Evolutionary conservation across 23 tunicate genomes (phyloP), one percentile per base, ranked within the genome.

Genomic region (Halocynthia roretzi): DNA sequence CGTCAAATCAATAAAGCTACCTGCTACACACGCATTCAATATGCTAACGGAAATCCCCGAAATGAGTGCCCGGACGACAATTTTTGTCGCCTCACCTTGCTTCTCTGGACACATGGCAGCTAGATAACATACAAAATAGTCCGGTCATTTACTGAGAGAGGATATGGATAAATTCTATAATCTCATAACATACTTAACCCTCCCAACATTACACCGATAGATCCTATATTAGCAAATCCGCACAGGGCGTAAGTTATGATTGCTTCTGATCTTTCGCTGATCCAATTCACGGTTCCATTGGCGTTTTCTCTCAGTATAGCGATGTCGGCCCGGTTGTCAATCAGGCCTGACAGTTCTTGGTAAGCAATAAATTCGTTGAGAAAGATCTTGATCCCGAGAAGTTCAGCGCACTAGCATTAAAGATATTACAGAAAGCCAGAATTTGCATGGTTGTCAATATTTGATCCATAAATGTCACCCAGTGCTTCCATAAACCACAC

Each of bases 341-440:
- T 80, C 87, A 86, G 53, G 0, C 40, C 75, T 5, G 86, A 75
- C 57, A 92, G 50, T n/a, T 63, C 68, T 57, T 86, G 85, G 54
- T 92, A 92, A 54, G 98, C 98, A 60, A 86, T 86, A 72, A 92
- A 92, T 51, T 92, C 98, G 62, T 92, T 92, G 5, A 92, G 82
- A 68, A 92, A 92, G 15, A 92, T 86, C 54, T 86, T 86, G 31
- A 76, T 83, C 7, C 98, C 98, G 12, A 92, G 54, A 50, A 92
- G 81, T 61, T 92, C 98, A 54, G 98, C 98, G 48, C 93, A 86
- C 98, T 92, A 31, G 44, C 1, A 31, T 31, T 4, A 31, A 31
- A 31, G 44, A 31, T 31, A 31, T 31, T 31, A 31, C 44, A 31
- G 44, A 31, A 31, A 31, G 44, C 4, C 44, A 31, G 44, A 31